These are phyloP conservation scores for Notiomystis cincta DNA, from an alignment of 2,113 vertebrate genomes.

Conservation along the genomic window DNA sequence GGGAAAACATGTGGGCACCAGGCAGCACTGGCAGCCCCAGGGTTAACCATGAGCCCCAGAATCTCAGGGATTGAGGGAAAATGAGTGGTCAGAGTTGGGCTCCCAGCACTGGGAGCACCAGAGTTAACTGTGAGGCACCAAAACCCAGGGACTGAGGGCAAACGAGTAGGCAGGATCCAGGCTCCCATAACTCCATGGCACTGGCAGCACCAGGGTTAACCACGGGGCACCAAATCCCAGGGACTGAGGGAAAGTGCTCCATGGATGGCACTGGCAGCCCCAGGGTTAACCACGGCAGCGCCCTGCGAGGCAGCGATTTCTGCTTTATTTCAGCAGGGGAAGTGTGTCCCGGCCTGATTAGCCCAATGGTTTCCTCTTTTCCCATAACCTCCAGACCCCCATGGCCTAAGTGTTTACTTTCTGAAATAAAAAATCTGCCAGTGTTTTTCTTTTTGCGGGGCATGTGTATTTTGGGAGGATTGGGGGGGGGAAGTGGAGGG, in stretches of 20 bases:
- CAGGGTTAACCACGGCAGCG: constrained; percentile 69
- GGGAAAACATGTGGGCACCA: background rate
- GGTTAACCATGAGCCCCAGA: background rate
- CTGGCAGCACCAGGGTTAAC: background rate
- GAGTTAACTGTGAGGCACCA: constrained; percentile 53
- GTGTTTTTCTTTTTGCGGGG: constrained; percentile 80
- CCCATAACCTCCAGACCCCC: constrained; percentile 99
- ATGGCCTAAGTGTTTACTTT: constrained; percentile 97
- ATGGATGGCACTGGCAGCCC: constrained; percentile 48
- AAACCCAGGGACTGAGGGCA: background rate
- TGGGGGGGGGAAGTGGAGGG: constrained; percentile 58
- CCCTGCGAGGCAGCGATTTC: constrained; percentile 70
- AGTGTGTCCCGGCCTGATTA: constrained; percentile 97
- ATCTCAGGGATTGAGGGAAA: background rate
- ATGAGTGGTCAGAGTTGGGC: too few species aligned
- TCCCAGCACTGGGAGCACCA: constrained; percentile 24
- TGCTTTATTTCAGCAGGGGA: constrained; percentile 90
- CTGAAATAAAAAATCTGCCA: constrained; percentile 96
- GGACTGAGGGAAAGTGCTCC: background rate
- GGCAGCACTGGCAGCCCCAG: constrained; percentile 38
- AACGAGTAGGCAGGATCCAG: background rate
- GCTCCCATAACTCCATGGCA: background rate
- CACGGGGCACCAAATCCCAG: background rate
- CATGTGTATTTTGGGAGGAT: constrained; percentile 78
- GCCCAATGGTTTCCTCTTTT: constrained; percentile 98